Conservation (phyloP, 1,140 invertebrate genomes). For the Drosophila carrolli region DNA sequence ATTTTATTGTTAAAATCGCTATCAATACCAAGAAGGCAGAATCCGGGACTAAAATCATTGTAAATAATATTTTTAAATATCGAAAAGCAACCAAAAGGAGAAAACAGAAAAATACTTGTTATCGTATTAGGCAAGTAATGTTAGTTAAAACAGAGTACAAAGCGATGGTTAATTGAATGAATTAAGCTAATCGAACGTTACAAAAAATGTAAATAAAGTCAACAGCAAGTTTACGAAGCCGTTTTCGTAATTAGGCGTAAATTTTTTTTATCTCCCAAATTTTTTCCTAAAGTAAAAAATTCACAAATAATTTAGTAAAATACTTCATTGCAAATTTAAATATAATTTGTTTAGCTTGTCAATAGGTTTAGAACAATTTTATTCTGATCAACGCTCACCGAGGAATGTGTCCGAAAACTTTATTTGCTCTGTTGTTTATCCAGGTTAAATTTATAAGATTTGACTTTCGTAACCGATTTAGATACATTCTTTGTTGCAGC, state of each 20-base stretch:
- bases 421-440: neutral
- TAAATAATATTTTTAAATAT: conserved; percentile 35
- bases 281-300: conserved; percentile 4
- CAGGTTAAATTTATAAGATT: neutral
- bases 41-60: conserved; percentile 14
- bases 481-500: conserved; percentile 7
- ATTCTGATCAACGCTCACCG: conserved; percentile 18
- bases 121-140: conserved; percentile 24
- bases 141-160: conserved; percentile 76
- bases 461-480: neutral
- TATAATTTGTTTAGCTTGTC: conserved; percentile 5
- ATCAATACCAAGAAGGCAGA: conserved; percentile 13
- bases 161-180: conserved; percentile 70
- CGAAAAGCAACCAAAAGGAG: conserved; percentile 14
- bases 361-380: conserved; percentile 8
- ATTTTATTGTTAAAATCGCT: conserved; percentile 1
- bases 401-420: conserved; percentile 4
- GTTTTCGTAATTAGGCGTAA: conserved; percentile 36
- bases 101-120: conserved; percentile 12
- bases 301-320: conserved; percentile 3
- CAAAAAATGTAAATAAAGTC: conserved; percentile 28
- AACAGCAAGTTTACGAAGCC: conserved; percentile 38
- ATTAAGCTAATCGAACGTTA: conserved; percentile 36
- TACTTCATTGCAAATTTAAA: neutral
- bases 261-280: conserved; percentile 6